Evolutionary conservation across 2,113 vertebrate species (phyloP), one percentile per base, ranked within the genome.

Genomic region (Micromys minutus): DNA sequence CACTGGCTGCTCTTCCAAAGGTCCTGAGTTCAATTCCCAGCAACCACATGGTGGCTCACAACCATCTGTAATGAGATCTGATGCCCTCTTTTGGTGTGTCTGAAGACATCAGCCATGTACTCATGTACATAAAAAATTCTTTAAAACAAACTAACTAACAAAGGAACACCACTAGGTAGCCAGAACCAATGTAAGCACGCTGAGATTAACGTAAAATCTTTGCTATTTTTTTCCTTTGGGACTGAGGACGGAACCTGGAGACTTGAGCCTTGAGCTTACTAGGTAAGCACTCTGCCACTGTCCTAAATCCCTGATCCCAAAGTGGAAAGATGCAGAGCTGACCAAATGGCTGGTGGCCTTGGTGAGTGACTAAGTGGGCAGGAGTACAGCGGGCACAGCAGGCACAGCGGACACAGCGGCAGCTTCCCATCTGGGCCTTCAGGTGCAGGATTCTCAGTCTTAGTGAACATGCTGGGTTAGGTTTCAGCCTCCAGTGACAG

Each of bases 151-250:
- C 57, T 19, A 59, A 61, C 21, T 31, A 65, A 67, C 31, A 67
- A 97, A 97, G 96, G 98, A 97, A 96, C 98, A 98, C 98, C 98
- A 98, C 98, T 98, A 98, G 98, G 97, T 98, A 98, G 98, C 97
- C 98, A 98, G 98, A 98, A 98, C 97, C 97, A 97, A 97, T 97
- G 97, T 74, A 96, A 98, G 96, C 91, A 98, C 98, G 79, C 98
- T 97, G 97, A 96, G 96, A 98, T 97, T 94, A 98, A 97, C 95
- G 21, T 80, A 79, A 79, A 79, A 34, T 75, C 13, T 76, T 76
- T 47, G 74, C 16, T 77, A 8, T 79, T 52, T 77, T 34, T 55
- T 22, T 9, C 34, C 5, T 80, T 55, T 55, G 50, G 47, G 11
- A 10, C 36, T 39, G 52, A 39, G 50, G 36, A 72, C 22, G 9